These are phyloP conservation scores for Premnoplex brunnescens DNA, from an alignment of 2,797 vertebrate species.

Conservation along the genomic window DNA sequence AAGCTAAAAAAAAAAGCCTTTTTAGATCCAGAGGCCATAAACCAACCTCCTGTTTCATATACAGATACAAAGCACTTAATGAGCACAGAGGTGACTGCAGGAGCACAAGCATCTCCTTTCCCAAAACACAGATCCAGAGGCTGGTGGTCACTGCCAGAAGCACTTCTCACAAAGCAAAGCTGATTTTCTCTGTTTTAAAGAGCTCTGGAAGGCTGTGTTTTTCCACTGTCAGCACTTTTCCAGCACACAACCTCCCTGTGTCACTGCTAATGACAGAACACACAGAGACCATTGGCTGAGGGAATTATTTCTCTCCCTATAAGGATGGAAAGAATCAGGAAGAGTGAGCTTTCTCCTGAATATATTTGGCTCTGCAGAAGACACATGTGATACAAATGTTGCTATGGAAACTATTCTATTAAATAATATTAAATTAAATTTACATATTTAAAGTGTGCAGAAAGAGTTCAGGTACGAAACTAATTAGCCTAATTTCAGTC, in stretches of 20 bases:
- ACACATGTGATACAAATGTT: conserved; percentile 46
- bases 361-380: conserved; percentile 34
- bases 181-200: background rate
- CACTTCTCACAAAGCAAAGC: background rate
- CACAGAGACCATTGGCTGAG: background rate
- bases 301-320: background rate
- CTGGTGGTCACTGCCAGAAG: background rate
- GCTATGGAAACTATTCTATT: conserved; percentile 64
- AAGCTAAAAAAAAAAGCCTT: background rate
- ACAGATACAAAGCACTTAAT: background rate
- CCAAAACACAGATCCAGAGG: background rate
- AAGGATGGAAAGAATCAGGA: background rate
- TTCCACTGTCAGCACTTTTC: background rate
- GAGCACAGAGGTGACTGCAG: background rate
- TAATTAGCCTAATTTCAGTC: conserved; percentile 37
- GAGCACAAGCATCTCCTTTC: background rate
- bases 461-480: conserved; percentile 14
- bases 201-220: background rate
- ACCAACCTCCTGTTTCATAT: fast-evolving
- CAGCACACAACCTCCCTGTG: background rate
- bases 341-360: background rate
- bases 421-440: conserved; percentile 61
- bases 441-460: background rate
- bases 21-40: background rate
- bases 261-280: background rate